A percentile compares a stretch with the other conserved stretches of the same genome.
These are phyloP conservation scores for Molanna angustata DNA, from an alignment of 2,888 invertebrate genomes.

Conservation along the genomic window DNA sequence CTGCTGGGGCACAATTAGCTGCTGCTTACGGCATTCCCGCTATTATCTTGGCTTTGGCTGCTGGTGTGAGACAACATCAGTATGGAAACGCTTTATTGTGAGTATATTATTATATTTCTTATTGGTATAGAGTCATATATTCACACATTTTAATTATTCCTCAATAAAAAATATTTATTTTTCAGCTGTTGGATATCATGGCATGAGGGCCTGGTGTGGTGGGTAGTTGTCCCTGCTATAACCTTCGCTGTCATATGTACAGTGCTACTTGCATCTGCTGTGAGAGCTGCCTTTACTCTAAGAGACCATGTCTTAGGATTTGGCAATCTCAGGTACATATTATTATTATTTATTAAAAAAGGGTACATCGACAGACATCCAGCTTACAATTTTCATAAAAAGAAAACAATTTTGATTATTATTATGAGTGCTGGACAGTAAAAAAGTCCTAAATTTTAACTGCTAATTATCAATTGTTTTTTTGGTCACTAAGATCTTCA, in stretches of 20 bases:
- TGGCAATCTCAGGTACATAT: conserved; percentile 66
- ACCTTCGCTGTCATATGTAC: conserved; percentile 76
- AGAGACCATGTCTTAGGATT: conserved; percentile 88
- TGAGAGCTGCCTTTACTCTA: conserved; percentile 86
- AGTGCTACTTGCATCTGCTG: conserved; percentile 77
- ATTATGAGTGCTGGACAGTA: no score
- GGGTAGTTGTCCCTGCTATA: conserved; percentile 88
- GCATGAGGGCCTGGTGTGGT: conserved; percentile 93
- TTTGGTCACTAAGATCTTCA: no score
- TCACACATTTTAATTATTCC: not conserved
- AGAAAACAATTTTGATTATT: no score
- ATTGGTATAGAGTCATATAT: not conserved
- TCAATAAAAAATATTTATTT: conserved; percentile 8
- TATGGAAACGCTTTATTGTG: conserved; percentile 93
- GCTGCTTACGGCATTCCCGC: conserved; percentile 92
- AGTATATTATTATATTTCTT: conserved; percentile 45
- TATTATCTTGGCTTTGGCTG: conserved; percentile 84
- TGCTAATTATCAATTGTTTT: not conserved
- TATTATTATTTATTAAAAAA: no score
- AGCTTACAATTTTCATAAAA: no score
- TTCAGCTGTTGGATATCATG: conserved; percentile 93
- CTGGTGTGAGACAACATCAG: conserved; percentile 90
- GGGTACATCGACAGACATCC: no score
- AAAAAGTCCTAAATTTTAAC: not conserved
- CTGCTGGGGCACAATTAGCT: conserved; percentile 88